Conservation (phyloP, 2,113 vertebrate species). For the Sciurus niger region DNA sequence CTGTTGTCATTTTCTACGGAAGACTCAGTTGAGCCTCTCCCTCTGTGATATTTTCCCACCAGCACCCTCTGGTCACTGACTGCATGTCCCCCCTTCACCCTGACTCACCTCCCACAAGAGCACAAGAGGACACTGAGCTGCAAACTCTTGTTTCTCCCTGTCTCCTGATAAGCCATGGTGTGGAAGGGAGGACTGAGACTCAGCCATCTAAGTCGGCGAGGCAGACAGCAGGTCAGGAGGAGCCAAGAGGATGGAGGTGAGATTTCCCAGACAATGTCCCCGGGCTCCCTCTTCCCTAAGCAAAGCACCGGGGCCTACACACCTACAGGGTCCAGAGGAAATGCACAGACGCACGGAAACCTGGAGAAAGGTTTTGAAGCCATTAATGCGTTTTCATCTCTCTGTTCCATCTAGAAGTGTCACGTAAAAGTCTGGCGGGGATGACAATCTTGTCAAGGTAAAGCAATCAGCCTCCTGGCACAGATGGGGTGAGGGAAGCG, state of each 20-base stretch:
- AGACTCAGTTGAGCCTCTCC: neutral
- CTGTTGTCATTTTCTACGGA: neutral
- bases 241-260: neutral
- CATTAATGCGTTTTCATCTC: conserved; percentile 79
- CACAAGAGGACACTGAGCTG: rapidly evolving
- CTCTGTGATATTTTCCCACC: rapidly evolving
- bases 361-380: conserved; percentile 58
- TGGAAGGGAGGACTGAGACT: neutral
- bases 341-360: neutral
- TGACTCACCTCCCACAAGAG: neutral
- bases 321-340: neutral
- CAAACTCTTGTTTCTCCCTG: neutral
- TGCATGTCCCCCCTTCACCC: too few relatives aligned
- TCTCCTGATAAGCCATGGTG: neutral
- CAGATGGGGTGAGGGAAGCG: conserved; percentile 59
- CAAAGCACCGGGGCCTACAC: rapidly evolving
- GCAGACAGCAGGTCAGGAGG: neutral
- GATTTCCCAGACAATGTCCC: neutral
- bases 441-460: conserved; percentile 72
- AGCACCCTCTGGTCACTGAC: too few relatives aligned
- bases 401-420: conserved; percentile 49
- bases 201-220: too few relatives aligned
- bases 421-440: conserved; percentile 18
- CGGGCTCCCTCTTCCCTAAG: neutral
- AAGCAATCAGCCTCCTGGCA: conserved; percentile 71